These are phyloP conservation scores for Eriosoma lanigerum DNA, from an alignment of 1,140 invertebrate species.

Conservation along the genomic window DNA sequence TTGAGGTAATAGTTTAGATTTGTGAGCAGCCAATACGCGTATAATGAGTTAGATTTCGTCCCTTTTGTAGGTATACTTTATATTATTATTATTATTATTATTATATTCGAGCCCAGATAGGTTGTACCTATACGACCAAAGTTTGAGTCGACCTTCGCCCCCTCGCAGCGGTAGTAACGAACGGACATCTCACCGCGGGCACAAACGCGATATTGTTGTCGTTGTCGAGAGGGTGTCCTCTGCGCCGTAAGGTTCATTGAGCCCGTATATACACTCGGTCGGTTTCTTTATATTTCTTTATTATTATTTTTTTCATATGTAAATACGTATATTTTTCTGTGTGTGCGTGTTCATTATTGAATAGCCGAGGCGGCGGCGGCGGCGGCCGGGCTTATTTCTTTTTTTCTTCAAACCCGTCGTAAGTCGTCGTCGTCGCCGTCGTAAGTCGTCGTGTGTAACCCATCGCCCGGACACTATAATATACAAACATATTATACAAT, in stretches of 20 bases:
- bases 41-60: too few species aligned
- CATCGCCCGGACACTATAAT: slow-evolving; percentile 3
- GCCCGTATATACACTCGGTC: neutral
- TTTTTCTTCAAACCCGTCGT: slow-evolving; percentile 41
- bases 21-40: too few species aligned
- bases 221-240: slow-evolving; percentile 11
- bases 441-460: slow-evolving; percentile 31
- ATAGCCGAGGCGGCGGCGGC: slow-evolving; percentile 36
- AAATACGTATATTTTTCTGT: neutral
- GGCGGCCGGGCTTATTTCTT: slow-evolving; percentile 13
- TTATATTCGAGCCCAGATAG: too few species aligned
- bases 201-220: neutral
- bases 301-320: slow-evolving; percentile 36
- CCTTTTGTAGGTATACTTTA: too few species aligned
- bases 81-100: too few species aligned
- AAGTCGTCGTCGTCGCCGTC: neutral
- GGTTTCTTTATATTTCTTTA: slow-evolving; percentile 4
- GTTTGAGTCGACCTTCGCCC: neutral
- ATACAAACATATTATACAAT: too few species aligned
- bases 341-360: slow-evolving; percentile 44
- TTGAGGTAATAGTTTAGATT: too few species aligned
- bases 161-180: neutral
- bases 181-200: too few species aligned
- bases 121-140: neutral
- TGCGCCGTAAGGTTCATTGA: slow-evolving; percentile 13